Base-by-base conservation (phyloP, 2,888 invertebrate species). In the Blastobasis adustella region DNA sequence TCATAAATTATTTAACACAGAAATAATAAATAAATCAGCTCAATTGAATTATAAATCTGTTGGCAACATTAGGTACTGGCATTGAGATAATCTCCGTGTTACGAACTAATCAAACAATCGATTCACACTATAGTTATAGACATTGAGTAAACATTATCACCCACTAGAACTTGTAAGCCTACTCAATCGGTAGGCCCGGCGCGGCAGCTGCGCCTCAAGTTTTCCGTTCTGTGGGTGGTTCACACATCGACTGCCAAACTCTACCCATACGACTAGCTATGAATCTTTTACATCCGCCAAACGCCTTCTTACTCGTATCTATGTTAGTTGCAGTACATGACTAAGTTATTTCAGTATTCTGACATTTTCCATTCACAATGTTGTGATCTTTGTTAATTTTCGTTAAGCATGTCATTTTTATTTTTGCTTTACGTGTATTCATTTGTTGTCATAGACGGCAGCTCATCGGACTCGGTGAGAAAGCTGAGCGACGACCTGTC, bases 391-490 rank as follows among this genome's bases (percentile, higher is more conserved):
- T 52, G 50, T 58, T 53, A 53, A 52, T 50, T 59, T 54, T 52
- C 72, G 70, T 70, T 79, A 65, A 65, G 85, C 86, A 82, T 83
- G 84, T 71, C 47, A 45, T 66, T 67, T 65, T 74, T 71, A 57
- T 65, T 77, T 79, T 77, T 75, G 87, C 87, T 86, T 86, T 84
- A 87, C 66, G 74, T 86, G 86, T 83, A 62, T 76, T 76, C 74
- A 69, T 81, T 82, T 82, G 79, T 87, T 86, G 79, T 82, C 85
- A 61, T 87, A 89, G 89, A 89, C 87, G 82, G 85, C 81, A 83
- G 89, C 61, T 77, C 85, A 42, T 73, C 86, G 69, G 89, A 89
- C 67, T 75, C 85, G 58, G 72, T 80, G 63, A 80, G 89, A 75
- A 89, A 87, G 67, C 75, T 82, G 61, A 89, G 89, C 67, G 88